Evolutionary conservation across 2,888 invertebrate species (phyloP), one percentile per base, ranked within the genome.

Genomic region (Rutpela maculata): DNA sequence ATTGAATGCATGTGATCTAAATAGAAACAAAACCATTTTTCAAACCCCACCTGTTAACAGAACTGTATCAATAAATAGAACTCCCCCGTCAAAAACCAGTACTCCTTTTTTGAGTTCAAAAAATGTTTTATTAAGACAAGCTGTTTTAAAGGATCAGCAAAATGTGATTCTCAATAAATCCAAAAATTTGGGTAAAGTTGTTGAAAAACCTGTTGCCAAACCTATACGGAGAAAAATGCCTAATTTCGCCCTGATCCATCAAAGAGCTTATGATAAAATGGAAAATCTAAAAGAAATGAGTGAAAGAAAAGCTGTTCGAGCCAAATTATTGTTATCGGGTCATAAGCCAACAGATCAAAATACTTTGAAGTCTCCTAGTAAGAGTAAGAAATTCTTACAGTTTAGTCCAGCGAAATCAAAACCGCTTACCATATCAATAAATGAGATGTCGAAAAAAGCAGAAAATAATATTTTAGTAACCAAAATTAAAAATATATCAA

Each of bases 161-260:
- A 43, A 71, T 35, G 62, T 70, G 11, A n/a, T 15, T n/a, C 68
- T 63, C n/a, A 56, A 76, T 22, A 35, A 75, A 17, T 62, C 73
- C 57, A 79, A 26, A 65, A 77, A 69, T 18, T 26, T 69, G 4
- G 75, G 55, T 6, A 78, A 55, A 57, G 60, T 77, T 11, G 65
- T 26, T n/a, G 56, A 55, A n/a, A 79, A 78, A 69, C 19, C 50
- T 10, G 60, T 60, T 57, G 67, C 67, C 26, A 75, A 69, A 67
- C 9, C 43, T 35, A 15, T 15, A 19, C 35, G 74, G 69, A 73
- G 76, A 6, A 93, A 92, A 89, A 88, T 94, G 86, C 95, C 95
- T 0, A 93, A 95, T 89, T 95, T 95, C 87, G 91, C 93, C 0
- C 92, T 92, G 5, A 91, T 95, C 70, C 95, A 95, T 85, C 91